Conservation (phyloP, 2,888 invertebrate genomes). For the Hedychridium roseum region DNA sequence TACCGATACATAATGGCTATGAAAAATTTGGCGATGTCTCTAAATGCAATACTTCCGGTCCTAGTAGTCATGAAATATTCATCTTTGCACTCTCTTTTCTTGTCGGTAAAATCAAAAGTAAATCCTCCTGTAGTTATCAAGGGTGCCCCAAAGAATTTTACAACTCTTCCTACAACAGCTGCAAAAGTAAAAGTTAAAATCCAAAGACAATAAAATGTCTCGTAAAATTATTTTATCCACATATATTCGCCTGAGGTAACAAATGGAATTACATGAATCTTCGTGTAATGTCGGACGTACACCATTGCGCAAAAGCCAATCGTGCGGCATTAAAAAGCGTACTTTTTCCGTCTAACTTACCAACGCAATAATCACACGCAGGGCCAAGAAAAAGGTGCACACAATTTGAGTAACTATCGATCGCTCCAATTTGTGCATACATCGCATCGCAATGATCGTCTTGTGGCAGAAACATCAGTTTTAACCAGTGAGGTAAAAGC, state of each 20-base stretch:
- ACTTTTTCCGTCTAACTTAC: conserved; percentile 71
- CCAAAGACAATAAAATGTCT: no score
- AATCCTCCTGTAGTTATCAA: conserved; percentile 84
- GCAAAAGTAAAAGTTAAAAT: conserved; percentile 33
- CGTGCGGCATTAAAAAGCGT: conserved; percentile 4
- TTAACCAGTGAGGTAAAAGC: conserved; percentile 69
- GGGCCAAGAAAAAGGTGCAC: conserved; percentile 84
- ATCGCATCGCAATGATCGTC: conserved; percentile 81
- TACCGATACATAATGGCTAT: conserved; percentile 76
- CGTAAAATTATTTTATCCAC: no score
- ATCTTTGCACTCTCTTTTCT: conserved; percentile 74
- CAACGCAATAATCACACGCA: conserved; percentile 81
- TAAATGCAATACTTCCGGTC: conserved; percentile 77
- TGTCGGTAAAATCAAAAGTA: conserved; percentile 78
- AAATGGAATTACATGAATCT: neutral
- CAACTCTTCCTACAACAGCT: conserved; percentile 83
- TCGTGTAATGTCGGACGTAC: neutral
- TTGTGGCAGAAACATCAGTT: conserved; percentile 70
- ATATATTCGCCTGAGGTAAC: no score
- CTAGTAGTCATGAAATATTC: conserved; percentile 84
- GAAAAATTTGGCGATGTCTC: conserved; percentile 76
- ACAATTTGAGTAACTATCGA: conserved; percentile 77
- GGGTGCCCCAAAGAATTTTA: conserved; percentile 80
- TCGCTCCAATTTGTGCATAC: conserved; percentile 75
- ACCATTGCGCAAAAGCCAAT: neutral